These are phyloP conservation scores for Psophia crepitans DNA, from an alignment of 2,113 vertebrate genomes.

Conservation along the genomic window DNA sequence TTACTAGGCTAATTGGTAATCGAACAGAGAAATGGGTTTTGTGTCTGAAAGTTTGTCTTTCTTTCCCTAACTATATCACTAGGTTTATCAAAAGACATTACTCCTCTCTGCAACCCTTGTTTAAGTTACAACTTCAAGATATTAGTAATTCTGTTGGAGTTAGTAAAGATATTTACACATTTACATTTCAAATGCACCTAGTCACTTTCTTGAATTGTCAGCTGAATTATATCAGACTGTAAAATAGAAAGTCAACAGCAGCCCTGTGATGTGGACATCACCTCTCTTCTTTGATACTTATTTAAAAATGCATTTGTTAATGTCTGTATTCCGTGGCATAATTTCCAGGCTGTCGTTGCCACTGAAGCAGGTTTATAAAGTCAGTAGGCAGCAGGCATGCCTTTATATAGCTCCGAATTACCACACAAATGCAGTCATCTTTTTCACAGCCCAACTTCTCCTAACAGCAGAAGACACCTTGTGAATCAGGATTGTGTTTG, in stretches of 20 bases:
- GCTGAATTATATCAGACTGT: neutral
- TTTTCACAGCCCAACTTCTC: neutral
- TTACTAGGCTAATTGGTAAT: neutral
- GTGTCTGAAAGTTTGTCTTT: neutral
- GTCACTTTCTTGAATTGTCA: neutral
- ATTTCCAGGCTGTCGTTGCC: neutral
- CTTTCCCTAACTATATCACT: neutral
- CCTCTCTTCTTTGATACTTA: neutral
- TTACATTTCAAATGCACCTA: neutral
- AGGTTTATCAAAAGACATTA: neutral
- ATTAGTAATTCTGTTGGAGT: neutral
- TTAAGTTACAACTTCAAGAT: neutral
- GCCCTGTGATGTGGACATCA: neutral
- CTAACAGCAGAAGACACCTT: neutral
- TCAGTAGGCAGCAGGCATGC: neutral
- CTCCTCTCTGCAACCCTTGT: neutral
- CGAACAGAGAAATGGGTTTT: neutral
- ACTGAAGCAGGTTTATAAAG: neutral
- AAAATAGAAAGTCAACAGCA: neutral
- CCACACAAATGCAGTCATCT: neutral
- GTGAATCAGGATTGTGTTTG: neutral
- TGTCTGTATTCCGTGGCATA: neutral
- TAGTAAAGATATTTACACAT: neutral
- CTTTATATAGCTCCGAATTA: neutral
- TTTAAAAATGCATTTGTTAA: neutral